Evolutionary conservation across 1,140 invertebrate genomes (phyloP).

Genomic region (Yoshiicerus persimilis): DNA sequence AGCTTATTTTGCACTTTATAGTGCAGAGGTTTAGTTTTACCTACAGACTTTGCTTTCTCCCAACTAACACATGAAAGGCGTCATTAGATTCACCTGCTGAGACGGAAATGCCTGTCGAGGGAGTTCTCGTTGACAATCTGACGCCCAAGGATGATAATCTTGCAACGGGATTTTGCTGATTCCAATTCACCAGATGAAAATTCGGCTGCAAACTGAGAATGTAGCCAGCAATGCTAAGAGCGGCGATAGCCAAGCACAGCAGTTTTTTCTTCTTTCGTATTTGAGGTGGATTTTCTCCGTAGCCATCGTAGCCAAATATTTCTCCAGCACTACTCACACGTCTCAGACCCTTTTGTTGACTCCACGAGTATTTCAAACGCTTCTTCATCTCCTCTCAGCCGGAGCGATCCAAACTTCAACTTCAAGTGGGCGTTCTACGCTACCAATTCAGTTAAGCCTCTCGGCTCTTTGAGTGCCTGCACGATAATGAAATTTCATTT

Average conservation of each 20-base stretch:
- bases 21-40: too few relatives aligned
- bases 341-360: background rate
- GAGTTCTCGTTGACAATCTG: background rate
- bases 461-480: background rate
- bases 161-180: background rate
- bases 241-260: background rate
- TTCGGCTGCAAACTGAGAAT: background rate
- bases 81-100: conserved; percentile 4
- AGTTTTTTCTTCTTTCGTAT: background rate
- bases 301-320: background rate
- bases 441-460: background rate
- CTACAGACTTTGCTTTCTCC: background rate
- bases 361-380: conserved; percentile 2
- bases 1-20: background rate
- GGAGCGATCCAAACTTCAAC: background rate
- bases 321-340: background rate
- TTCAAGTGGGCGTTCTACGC: background rate
- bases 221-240: background rate
- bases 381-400: background rate
- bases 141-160: conserved; percentile 12
- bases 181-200: background rate
- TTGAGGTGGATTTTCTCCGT: background rate
- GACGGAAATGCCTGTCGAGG: background rate
- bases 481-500: background rate
- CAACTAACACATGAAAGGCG: background rate